Percentiles rank a stretch among this genome's conserved stretches.
phyloP scores from a whole-genome alignment of 2,113 vertebrate species.

The Mandrillus leucophaeus region DNA sequence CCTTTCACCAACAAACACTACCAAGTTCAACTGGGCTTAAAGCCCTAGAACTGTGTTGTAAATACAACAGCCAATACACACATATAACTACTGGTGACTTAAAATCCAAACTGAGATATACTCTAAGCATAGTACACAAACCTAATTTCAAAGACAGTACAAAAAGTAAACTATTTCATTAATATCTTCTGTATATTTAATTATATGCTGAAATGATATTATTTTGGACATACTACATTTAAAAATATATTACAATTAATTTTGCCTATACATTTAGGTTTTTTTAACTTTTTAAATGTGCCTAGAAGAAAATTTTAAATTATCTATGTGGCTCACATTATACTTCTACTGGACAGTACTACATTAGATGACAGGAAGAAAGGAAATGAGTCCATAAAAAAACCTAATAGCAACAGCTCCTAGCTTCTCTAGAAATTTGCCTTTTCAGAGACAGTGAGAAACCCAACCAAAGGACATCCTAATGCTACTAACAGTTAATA shows the following conservation, averaged over 20 bases:
- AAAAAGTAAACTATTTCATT: not conserved
- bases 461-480: slow-evolving; percentile 5
- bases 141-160: not conserved
- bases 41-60: not conserved
- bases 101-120: not conserved
- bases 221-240: not conserved
- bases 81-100: not conserved
- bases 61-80: not conserved
- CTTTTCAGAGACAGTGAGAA: not conserved
- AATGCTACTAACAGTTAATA: not conserved
- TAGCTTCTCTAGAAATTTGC: not conserved
- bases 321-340: not conserved
- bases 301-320: not conserved
- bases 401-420: not conserved
- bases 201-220: not conserved
- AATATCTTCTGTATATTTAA: not conserved
- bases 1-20: not conserved
- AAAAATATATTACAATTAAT: not conserved
- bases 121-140: not conserved
- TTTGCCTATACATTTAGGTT: not conserved
- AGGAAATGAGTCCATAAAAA: slow-evolving; percentile 16
- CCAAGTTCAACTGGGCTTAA: not conserved
- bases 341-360: not conserved
- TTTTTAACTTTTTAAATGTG: not conserved
- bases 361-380: not conserved